A percentile compares a stretch with the other conserved stretches of the same genome.
These are phyloP conservation scores for Typhlichthys subterraneus DNA, from an alignment of 2,797 vertebrate species.

Conservation along the genomic window DNA sequence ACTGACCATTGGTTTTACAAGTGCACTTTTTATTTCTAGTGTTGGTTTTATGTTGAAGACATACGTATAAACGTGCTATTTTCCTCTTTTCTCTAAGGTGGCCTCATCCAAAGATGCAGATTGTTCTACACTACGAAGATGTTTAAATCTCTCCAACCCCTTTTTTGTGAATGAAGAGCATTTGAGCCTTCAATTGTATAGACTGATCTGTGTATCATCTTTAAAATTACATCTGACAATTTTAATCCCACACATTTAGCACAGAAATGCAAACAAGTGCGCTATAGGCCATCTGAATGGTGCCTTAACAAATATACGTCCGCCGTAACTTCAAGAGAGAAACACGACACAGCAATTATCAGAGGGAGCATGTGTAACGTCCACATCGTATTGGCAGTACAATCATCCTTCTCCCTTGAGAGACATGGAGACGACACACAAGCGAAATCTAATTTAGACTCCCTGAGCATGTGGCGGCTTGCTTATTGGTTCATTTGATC, in stretches of 20 bases:
- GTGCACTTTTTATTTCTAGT: background rate
- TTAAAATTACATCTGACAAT: no score
- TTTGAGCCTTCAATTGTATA: conserved; percentile 12
- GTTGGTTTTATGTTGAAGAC: conserved; percentile 5
- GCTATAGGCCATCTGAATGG: conserved; percentile 16
- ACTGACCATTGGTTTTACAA: background rate
- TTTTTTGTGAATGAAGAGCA: background rate
- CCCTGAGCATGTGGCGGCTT: conserved; percentile 40
- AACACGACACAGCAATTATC: conserved; percentile 1
- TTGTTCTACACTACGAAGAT: conserved; percentile 1
- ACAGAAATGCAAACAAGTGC: no score
- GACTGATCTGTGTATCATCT: no score
- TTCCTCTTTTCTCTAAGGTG: conserved; percentile 30
- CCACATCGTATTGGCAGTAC: conserved; percentile 9
- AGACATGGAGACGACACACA: conserved; percentile 2
- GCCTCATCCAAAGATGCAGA: conserved; percentile 6
- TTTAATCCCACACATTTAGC: no score
- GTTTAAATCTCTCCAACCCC: conserved; percentile 12
- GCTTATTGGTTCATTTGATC: conserved; percentile 31
- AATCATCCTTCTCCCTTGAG: background rate
- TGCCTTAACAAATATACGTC: conserved; percentile 18
- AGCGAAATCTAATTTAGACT: conserved; percentile 39
- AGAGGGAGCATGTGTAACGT: conserved; percentile 22
- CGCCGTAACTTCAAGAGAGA: background rate
- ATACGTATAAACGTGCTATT: conserved; percentile 13